Evolutionary conservation across 1,140 invertebrate species (phyloP).

Genomic region (Drosophila obscura): DNA sequence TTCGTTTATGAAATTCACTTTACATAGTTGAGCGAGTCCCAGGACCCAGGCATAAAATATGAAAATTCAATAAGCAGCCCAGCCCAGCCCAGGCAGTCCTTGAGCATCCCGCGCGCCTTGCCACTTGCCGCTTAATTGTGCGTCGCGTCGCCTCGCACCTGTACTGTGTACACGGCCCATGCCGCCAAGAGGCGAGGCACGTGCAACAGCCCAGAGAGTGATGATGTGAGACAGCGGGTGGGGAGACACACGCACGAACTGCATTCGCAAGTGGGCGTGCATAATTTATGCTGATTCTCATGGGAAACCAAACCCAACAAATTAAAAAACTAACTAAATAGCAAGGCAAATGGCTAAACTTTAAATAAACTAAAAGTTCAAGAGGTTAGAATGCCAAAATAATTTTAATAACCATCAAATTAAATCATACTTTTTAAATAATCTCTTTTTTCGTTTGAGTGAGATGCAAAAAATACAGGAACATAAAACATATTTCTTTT

Average conservation of each 20-base stretch:
- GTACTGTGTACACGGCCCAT: slow-evolving; percentile 11
- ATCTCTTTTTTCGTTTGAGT: neutral
- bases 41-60: slow-evolving; percentile 57
- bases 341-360: slow-evolving; percentile 17
- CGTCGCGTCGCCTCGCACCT: slow-evolving; percentile 58
- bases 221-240: neutral
- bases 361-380: slow-evolving; percentile 22
- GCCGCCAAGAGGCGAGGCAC: slow-evolving; percentile 31
- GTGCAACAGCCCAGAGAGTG: slow-evolving; percentile 37
- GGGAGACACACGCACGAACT: slow-evolving; percentile 66
- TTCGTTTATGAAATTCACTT: slow-evolving; percentile 70
- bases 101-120: slow-evolving; percentile 36
- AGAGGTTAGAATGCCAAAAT: slow-evolving; percentile 17
- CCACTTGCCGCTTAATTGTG: slow-evolving; percentile 71
- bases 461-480: too few relatives aligned
- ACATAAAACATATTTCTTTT: too few relatives aligned
- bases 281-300: slow-evolving; percentile 79
- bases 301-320: slow-evolving; percentile 54
- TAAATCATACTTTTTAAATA: too few relatives aligned
- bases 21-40: slow-evolving; percentile 65
- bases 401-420: slow-evolving; percentile 16
- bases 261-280: slow-evolving; percentile 79
- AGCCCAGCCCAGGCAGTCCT: slow-evolving; percentile 25
- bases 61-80: slow-evolving; percentile 71
- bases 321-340: slow-evolving; percentile 20